Conservation (phyloP, 2,888 invertebrate species). For the Stramonita haemastoma region DNA sequence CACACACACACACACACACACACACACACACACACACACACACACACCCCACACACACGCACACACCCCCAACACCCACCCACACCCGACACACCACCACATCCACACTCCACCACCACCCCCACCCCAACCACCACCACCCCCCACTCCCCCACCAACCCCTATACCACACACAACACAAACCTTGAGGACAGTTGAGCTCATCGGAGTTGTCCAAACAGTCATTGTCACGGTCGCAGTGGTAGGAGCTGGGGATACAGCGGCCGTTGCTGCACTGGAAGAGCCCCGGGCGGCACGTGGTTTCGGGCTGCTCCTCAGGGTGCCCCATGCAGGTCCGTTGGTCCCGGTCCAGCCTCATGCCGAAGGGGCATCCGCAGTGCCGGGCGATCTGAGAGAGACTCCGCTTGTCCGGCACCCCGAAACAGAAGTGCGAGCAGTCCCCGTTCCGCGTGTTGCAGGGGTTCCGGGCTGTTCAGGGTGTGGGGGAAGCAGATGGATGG, state of each 20-base stretch:
- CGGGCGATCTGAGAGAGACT: slow-evolving; percentile 53
- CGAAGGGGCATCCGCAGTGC: slow-evolving; percentile 94
- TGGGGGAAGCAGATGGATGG: background rate
- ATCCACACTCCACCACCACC: background rate
- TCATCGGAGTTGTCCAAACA: slow-evolving; percentile 73
- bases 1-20: background rate
- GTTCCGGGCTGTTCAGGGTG: slow-evolving; percentile 81
- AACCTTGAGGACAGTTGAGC: slow-evolving; percentile 62
- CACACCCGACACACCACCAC: background rate
- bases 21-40: slow-evolving; percentile 8
- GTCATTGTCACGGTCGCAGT: slow-evolving; percentile 75
- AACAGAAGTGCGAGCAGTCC: slow-evolving; percentile 96
- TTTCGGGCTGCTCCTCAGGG: slow-evolving; percentile 91
- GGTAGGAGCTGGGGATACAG: slow-evolving; percentile 72
- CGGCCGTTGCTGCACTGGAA: slow-evolving; percentile 95
- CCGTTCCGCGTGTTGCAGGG: slow-evolving; percentile 92
- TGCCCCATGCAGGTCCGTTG: slow-evolving; percentile 86
- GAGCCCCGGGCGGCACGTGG: slow-evolving; percentile 93
- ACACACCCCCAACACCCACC: background rate
- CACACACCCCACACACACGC: background rate
- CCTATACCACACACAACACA: background rate
- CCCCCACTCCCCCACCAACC: background rate
- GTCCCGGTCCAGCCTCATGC: slow-evolving; percentile 87
- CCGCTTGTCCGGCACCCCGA: slow-evolving; percentile 84
- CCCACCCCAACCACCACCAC: background rate